A percentile compares a stretch with the other conserved stretches of the same genome.
Evolutionary conservation across 2,797 vertebrate species (phyloP).

Genomic region (Lutjanus argentimaculatus): DNA sequence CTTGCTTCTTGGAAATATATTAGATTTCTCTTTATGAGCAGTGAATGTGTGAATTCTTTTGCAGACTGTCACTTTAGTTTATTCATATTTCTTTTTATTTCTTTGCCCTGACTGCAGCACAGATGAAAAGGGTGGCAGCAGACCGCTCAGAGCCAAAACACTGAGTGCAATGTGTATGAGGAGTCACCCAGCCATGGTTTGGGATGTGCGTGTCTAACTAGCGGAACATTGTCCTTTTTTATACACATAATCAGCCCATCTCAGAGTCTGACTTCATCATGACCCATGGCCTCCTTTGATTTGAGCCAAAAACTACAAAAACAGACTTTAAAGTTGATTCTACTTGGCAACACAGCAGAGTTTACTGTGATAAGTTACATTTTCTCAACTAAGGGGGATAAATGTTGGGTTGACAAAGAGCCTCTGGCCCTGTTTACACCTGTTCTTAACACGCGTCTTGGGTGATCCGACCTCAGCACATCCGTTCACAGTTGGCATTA

Average conservation of each 20-base stretch:
- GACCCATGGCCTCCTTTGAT: constrained; percentile 18
- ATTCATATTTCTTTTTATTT: constrained; percentile 39
- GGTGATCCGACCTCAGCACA: no score
- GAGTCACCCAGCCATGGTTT: constrained; percentile 7
- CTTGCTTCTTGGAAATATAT: constrained; percentile 28
- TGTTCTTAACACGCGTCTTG: no score
- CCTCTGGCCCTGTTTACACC: no score
- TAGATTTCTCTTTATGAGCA: constrained; percentile 28
- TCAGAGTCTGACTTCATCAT: constrained; percentile 30
- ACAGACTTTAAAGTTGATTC: background rate
- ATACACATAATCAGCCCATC: constrained; percentile 15
- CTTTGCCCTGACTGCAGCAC: constrained; percentile 20
- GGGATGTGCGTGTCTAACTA: constrained; percentile 13
- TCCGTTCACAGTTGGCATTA: no score
- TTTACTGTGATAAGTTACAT: background rate
- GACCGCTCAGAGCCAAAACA: constrained; percentile 49
- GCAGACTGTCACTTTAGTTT: constrained; percentile 51
- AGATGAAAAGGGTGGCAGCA: constrained; percentile 41
- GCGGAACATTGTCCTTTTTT: background rate
- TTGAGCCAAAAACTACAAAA: background rate
- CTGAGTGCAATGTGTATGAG: constrained; percentile 3
- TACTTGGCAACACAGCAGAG: constrained; percentile 18
- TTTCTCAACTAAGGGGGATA: background rate
- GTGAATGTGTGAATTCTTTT: constrained; percentile 31
- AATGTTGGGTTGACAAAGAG: background rate